Evolutionary conservation across 1,140 invertebrate species (phyloP), one percentile per base, ranked within the genome.

Genomic region (Drosophila teissieri): DNA sequence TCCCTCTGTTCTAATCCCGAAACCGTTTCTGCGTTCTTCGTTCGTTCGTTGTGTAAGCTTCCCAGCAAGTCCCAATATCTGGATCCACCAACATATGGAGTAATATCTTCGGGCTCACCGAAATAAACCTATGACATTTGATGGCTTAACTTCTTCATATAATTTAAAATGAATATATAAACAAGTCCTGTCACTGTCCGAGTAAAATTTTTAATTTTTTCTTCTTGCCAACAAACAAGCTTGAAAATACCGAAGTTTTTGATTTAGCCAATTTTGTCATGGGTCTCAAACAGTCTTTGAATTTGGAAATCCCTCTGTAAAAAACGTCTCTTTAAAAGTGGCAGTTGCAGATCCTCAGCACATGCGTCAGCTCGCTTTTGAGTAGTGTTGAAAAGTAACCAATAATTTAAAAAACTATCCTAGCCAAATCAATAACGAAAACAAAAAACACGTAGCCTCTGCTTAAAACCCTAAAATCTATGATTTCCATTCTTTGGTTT

Each of bases 21-120:
- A 48, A 53, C 72, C 12, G 14, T 63, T 63, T 73, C 54, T 67
- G 48, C 69, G 69, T 78, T 31, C 36, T 40, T 53, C 46, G 67
- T 80, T 73, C 56, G 44, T 73, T 90, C 69, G 67, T 76, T 85
- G 78, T 90, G 49, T 78, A 70, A 72, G 37, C 48, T 48, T 24
- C 34, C 80, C 70, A 75, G 72, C 80, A 76, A 83, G 36, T 51
- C 22, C 27, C 52, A 60, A 40, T 39, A 53, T 53, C 37, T 17
- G 40, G 34, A 73, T 22, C 45, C 37, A 44, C 11, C 17, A 19
- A 51, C 22, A 27, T 34, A 69, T 39, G 15, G 37, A 36, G 12
- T 48, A 49, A 22, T 14, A 44, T 0, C 39, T 48, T 75, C 60
- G 58, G 69, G 1, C 4, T 34, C 0, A 17, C 36, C 72, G 73